Evolutionary conservation across 2,113 vertebrate genomes (phyloP).

Genomic region (Scartelaos histophorus): DNA sequence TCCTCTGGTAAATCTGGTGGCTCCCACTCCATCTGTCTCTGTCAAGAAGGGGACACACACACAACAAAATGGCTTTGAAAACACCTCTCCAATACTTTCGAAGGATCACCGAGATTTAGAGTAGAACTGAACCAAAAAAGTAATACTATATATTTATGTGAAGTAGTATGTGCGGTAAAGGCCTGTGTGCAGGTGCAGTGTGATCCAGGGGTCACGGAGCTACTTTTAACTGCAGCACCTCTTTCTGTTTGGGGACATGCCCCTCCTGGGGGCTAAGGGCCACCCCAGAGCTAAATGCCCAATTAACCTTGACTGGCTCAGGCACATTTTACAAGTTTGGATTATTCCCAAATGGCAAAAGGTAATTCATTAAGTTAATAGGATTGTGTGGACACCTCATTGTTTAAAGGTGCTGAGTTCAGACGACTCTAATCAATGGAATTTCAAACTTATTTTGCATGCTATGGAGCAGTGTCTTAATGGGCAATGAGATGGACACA

Average conservation of each 20-base stretch:
- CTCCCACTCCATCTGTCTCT: conserved; percentile 78
- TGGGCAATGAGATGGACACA: neutral
- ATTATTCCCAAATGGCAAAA: conserved; percentile 71
- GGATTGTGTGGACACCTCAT: conserved; percentile 64
- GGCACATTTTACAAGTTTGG: conserved; percentile 75
- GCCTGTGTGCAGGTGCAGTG: conserved; percentile 26
- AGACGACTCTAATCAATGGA: conserved; percentile 66
- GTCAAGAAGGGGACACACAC: conserved; percentile 60
- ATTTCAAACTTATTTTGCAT: conserved; percentile 64
- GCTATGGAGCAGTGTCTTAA: conserved; percentile 41
- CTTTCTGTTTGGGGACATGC: conserved; percentile 66
- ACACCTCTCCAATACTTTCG: conserved; percentile 48
- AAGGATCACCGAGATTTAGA: conserved; percentile 22
- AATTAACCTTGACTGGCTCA: conserved; percentile 78
- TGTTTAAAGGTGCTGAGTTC: conserved; percentile 68
- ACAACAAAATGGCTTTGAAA: conserved; percentile 53
- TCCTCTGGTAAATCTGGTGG: conserved; percentile 74
- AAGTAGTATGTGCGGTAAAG: conserved; percentile 30
- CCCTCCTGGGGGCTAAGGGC: conserved; percentile 65
- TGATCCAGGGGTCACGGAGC: conserved; percentile 64
- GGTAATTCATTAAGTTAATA: conserved; percentile 76
- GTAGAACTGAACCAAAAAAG: conserved; percentile 20
- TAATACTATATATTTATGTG: conserved; percentile 40
- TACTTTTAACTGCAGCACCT: conserved; percentile 65
- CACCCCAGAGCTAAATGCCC: conserved; percentile 69